Percentiles rank a stretch among this genome's conserved stretches.
Conservation (phyloP, 2,113 vertebrate genomes). For the Ranitomeya imitator region DNA sequence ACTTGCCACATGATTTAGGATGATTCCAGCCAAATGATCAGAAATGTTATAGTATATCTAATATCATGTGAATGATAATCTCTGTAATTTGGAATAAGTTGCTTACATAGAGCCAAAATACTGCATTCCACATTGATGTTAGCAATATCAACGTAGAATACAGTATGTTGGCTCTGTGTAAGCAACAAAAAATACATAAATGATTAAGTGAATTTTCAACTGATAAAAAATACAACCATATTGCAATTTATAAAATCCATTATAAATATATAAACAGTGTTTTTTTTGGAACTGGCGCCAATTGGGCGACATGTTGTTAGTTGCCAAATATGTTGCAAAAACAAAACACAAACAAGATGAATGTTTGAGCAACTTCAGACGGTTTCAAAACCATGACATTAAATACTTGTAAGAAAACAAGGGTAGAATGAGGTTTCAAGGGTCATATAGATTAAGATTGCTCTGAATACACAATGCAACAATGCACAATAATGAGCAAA, state of each 20-base stretch:
- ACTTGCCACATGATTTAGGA: too few relatives aligned
- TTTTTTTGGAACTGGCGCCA: background rate
- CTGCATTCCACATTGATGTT: too few relatives aligned
- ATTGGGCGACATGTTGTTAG: background rate
- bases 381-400: background rate
- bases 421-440: background rate
- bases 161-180: too few relatives aligned
- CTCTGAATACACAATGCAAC: background rate
- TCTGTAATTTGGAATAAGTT: too few relatives aligned
- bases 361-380: background rate
- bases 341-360: background rate
- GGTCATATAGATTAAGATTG: background rate
- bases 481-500: conserved; percentile 7
- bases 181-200: too few relatives aligned
- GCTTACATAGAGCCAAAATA: too few relatives aligned
- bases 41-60: too few relatives aligned
- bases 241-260: background rate
- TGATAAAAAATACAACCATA: background rate
- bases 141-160: too few relatives aligned
- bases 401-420: background rate
- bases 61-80: too few relatives aligned
- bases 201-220: background rate
- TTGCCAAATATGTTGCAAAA: background rate
- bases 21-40: too few relatives aligned
- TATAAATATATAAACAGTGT: background rate